Evolutionary conservation across 2,113 vertebrate genomes (phyloP).

Genomic region (Xenopus laevis): DNA sequence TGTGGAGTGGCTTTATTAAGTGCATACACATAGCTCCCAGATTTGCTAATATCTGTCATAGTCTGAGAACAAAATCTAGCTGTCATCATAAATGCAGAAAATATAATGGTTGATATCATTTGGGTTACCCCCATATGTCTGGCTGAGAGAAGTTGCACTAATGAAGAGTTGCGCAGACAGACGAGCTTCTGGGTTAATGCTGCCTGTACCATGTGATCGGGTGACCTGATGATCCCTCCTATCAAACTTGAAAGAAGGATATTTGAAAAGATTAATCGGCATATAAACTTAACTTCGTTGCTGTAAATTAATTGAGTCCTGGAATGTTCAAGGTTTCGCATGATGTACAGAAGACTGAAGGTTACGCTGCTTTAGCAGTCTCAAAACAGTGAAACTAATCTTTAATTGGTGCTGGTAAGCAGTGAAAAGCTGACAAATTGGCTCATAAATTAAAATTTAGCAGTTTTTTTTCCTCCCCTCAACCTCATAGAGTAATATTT

Average conservation of each 20-base stretch:
- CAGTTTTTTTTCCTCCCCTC: too few relatives aligned
- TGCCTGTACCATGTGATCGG: not conserved
- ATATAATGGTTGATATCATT: not conserved
- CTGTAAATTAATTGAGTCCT: conserved; percentile 5
- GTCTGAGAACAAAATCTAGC: too few relatives aligned
- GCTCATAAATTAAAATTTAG: not conserved
- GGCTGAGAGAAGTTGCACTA: not conserved
- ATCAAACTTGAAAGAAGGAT: conserved; percentile 3
- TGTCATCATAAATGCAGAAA: too few relatives aligned
- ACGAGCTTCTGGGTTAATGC: not conserved
- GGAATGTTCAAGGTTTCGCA: conserved; percentile 4
- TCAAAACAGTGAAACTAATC: not conserved
- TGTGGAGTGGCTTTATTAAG: too few relatives aligned
- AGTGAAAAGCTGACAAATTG: conserved; percentile 6
- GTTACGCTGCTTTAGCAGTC: not conserved
- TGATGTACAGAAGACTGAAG: conserved; percentile 9
- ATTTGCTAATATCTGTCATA: too few relatives aligned
- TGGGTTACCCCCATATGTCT: not conserved
- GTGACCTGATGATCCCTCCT: not conserved
- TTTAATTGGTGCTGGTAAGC: not conserved
- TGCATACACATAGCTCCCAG: too few relatives aligned
- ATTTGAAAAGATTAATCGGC: conserved; percentile 5
- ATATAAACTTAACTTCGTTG: not conserved
- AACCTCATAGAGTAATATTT: too few relatives aligned
- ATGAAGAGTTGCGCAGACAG: not conserved